phyloP scores from a whole-genome alignment of 1,140 invertebrate genomes.

The Pseudoatta argentina region DNA sequence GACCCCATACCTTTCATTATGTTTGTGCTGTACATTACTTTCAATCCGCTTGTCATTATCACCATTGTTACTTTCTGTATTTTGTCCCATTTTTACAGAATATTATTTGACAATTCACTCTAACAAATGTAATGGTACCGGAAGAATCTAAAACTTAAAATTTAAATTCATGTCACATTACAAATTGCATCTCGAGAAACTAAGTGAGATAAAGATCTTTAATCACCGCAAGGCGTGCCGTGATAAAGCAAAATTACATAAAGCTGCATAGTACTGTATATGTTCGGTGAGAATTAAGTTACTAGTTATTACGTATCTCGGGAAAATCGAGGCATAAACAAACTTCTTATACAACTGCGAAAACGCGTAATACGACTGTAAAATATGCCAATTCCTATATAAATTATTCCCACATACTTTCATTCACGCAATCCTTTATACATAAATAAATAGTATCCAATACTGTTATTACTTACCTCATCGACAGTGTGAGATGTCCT shows the following conservation, averaged over 20 bases:
- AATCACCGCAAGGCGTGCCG: neutral
- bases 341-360: neutral
- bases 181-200: neutral
- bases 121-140: neutral
- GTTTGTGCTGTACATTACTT: neutral
- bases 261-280: neutral
- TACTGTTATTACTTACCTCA: neutral
- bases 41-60: neutral
- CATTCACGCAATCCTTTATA: neutral
- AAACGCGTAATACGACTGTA: neutral
- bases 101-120: neutral
- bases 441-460: neutral
- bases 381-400: neutral
- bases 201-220: neutral
- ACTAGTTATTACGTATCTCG: neutral
- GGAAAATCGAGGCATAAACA: neutral
- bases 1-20: constrained; percentile 35
- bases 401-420: neutral
- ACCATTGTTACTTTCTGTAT: neutral
- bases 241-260: neutral
- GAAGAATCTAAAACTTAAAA: constrained; percentile 3
- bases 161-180: neutral
- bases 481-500: neutral
- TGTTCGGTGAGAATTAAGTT: neutral
- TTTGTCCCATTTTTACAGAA: constrained; percentile 17